Evolutionary conservation across 2,888 invertebrate species (phyloP), one percentile per base, ranked within the genome.

Genomic region (Archips crataeganus): DNA sequence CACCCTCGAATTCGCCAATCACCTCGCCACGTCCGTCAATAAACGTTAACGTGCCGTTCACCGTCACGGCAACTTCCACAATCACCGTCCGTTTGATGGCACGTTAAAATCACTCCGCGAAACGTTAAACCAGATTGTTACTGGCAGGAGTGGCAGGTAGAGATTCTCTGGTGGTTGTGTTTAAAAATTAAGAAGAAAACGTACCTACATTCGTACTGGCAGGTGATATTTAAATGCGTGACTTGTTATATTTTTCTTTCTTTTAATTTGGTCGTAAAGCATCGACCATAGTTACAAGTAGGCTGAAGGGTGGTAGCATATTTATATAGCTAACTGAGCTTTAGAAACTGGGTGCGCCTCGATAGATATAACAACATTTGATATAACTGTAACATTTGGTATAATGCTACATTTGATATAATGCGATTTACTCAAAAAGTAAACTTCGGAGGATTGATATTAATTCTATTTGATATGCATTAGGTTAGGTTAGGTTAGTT

Each of bases 1-100:
- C 71, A 77, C 77, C 79, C 77, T 78, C 74, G 79, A 85, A 84
- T 83, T 82, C 77, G 68, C 82, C 84, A 86, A 86, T 87, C 85
- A 77, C 81, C 80, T 76, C 82, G 74, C 78, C 77, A 66, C 78
- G 82, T 80, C 80, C 79, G 75, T 77, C 84, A 80, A 87, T 87
- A 86, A 85, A 84, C 82, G 83, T 85, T 84, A 86, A 83, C 81
- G 81, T 80, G 73, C 70, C 82, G 79, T 81, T 79, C 81, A 70
- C 77, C 64, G 77, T 74, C 76, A 75, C 76, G 78, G 82, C 84
- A 84, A 84, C 80, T 85, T 85, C 82, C 81, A 83, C 79, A 80
- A 80, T 82, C 66, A 66, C 68, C 51, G 69, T 32, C 66, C n/a
- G 47, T 85, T 87, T 85, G 81, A 84, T 78, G 79, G 81, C 80